Evolutionary conservation across 2,113 vertebrate genomes (phyloP), one percentile per base, ranked within the genome.

Genomic region (Herpailurus yagouaroundi): DNA sequence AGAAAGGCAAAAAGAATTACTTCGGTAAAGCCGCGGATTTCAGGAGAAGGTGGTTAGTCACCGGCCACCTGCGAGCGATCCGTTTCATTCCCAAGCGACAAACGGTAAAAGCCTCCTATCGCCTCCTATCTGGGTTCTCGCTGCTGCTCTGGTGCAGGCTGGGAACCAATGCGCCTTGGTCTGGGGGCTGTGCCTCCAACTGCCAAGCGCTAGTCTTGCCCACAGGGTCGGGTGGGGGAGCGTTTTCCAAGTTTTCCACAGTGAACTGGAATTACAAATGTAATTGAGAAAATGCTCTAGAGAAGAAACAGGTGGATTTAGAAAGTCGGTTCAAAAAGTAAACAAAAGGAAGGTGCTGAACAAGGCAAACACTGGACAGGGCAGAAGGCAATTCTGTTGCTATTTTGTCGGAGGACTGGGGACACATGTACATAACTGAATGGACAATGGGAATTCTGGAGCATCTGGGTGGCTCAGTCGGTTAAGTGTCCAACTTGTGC

Each of bases 221-320:
- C 8, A 23, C 19, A 21, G 19, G 31, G 11, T 76, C 15, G 31
- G 57, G 21, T 25, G 21, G 21, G 57, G 57, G 21, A 21, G 14
- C 6, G 29, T 45, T 95, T 92, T 90, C n/a, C 52, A 90, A 66
- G 15, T 60, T 76, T 66, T 91, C 69, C 63, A 41, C 38, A 82
- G 19, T 29, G 91, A 82, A 63, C 10, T 33, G 84, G 48, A 91
- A 84, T 91, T 81, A 85, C 4, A 86, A 0, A 0, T 68, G 29
- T 60, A 38, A 86, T 0, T 73, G 52, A 27, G 41, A 69, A 80
- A 86, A 85, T 5, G 18, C 36, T 88, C 79, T 27, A 60, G 88
- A 83, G 95, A 91, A 52, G 36, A 94, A 94, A 83, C 63, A 91
- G 81, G n/a, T 64, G 16, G 29, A 33, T n/a, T 91, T 52, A 73